phyloP scores from a whole-genome alignment of 2,797 vertebrate species.

The Cossypha caffra region DNA sequence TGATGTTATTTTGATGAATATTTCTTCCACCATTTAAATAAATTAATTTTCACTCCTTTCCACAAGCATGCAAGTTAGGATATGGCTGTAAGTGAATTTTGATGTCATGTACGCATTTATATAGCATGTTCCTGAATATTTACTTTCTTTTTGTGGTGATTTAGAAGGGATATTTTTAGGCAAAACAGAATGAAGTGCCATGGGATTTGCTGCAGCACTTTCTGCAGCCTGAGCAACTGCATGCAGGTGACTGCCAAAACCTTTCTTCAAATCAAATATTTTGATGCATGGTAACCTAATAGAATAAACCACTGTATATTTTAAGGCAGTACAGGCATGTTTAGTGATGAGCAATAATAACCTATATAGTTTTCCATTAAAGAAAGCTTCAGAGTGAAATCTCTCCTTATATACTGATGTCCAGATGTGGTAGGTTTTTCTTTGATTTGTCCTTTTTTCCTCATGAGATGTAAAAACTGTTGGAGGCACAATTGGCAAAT shows the following conservation, averaged over 20 bases:
- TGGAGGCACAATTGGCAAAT: background rate
- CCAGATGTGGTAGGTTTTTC: background rate
- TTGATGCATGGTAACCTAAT: background rate
- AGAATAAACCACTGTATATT: background rate
- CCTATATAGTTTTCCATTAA: background rate
- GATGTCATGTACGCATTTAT: accelerated
- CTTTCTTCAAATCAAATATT: background rate
- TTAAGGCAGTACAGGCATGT: background rate
- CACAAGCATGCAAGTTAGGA: background rate
- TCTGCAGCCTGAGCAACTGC: background rate
- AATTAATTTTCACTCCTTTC: background rate
- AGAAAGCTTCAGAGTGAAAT: background rate
- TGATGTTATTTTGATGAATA: background rate
- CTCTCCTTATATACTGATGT: background rate
- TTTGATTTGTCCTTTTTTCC: background rate
- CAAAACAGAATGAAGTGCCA: background rate
- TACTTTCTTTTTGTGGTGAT: background rate
- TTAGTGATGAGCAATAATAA: background rate
- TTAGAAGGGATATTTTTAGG: background rate
- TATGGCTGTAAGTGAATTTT: background rate
- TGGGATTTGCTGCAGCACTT: background rate
- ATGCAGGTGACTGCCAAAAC: background rate
- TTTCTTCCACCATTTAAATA: background rate
- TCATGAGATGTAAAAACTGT: background rate
- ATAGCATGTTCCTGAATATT: background rate